phyloP scores from a whole-genome alignment of 2,113 vertebrate species.

The Casuarius casuarius region DNA sequence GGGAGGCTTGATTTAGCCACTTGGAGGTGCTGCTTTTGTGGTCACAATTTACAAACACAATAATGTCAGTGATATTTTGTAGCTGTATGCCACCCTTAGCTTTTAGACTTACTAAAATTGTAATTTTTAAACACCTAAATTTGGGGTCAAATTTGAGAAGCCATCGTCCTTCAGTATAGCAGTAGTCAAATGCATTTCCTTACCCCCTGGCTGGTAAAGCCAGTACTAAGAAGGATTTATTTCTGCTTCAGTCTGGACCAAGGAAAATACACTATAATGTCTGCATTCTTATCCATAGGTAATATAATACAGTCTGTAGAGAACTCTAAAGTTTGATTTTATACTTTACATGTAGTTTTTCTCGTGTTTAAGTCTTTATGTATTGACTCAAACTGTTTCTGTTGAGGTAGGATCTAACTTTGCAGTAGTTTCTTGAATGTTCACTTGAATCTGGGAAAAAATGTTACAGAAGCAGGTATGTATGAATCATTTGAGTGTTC shows the following conservation, averaged over 20 bases:
- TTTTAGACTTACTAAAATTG: neutral
- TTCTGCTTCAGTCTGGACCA: neutral
- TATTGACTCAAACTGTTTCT: neutral
- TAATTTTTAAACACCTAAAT: neutral
- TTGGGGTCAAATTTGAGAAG: neutral
- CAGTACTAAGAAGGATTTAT: neutral
- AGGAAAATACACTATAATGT: neutral
- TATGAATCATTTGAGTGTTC: neutral
- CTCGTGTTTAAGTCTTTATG: neutral
- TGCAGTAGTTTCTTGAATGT: neutral
- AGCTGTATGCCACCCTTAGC: neutral
- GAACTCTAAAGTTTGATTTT: neutral
- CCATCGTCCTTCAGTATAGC: neutral
- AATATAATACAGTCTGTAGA: neutral
- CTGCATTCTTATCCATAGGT: neutral
- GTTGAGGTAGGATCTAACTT: neutral
- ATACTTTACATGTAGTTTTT: neutral
- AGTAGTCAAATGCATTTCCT: neutral
- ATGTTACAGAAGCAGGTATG: neutral
- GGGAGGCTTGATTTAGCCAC: neutral
- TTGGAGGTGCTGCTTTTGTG: neutral
- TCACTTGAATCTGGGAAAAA: slow-evolving; percentile 17
- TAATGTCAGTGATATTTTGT: neutral
- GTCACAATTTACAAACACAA: accelerated
- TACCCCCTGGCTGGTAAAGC: neutral